phyloP scores from a whole-genome alignment of 2,113 vertebrate genomes.

The Coturnix japonica region DNA sequence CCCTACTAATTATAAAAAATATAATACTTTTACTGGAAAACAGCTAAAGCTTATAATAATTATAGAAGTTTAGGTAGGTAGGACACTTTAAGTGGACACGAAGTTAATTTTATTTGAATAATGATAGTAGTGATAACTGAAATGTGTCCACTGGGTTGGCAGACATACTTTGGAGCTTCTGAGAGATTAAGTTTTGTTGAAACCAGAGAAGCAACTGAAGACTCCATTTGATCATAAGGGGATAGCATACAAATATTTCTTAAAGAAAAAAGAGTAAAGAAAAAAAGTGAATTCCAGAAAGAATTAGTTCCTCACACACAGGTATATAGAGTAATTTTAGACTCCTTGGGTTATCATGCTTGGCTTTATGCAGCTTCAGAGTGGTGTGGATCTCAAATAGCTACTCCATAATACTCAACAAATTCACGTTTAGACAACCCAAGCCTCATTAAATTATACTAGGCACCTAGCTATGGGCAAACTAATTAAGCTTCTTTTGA shows the following conservation, averaged over 20 bases:
- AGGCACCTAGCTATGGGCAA: not conserved
- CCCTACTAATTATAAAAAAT: not conserved
- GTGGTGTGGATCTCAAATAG: not conserved
- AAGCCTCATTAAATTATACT: not conserved
- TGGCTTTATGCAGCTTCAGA: not conserved
- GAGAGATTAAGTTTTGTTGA: not conserved
- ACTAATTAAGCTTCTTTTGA: not conserved
- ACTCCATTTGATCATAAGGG: not conserved
- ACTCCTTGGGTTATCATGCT: not conserved
- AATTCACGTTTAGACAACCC: not conserved
- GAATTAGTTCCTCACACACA: not conserved
- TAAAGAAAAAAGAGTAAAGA: too few relatives aligned
- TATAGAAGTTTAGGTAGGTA: not conserved
- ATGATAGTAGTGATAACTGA: not conserved
- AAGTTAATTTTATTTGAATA: not conserved
- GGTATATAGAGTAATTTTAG: not conserved
- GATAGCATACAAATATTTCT: not conserved
- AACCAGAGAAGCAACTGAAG: not conserved
- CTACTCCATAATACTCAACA: not conserved
- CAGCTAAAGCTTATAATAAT: not conserved
- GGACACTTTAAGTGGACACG: not conserved
- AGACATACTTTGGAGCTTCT: not conserved
- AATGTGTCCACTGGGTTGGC: not conserved
- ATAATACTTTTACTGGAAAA: not conserved
- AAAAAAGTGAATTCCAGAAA: not conserved